These are phyloP conservation scores for Lagopus leucura DNA, from an alignment of 2,113 vertebrate species.

Conservation along the genomic window DNA sequence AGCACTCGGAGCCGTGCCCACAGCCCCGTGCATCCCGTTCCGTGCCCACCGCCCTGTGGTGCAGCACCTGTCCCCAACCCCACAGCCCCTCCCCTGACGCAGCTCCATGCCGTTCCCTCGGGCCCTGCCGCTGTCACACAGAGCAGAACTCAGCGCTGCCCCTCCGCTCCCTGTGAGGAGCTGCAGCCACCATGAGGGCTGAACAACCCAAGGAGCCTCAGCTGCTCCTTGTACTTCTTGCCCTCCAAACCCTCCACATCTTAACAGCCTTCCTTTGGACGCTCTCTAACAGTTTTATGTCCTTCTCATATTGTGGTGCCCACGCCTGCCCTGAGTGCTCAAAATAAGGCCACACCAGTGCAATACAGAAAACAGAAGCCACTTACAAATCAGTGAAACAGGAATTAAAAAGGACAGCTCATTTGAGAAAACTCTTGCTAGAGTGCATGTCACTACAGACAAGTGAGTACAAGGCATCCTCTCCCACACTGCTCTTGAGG, in stretches of 20 bases:
- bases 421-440: background rate
- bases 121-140: no score
- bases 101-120: no score
- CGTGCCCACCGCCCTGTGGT: background rate
- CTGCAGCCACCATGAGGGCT: background rate
- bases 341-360: background rate
- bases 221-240: background rate
- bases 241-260: background rate
- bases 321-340: background rate
- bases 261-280: background rate
- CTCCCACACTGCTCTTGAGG: background rate
- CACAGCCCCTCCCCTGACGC: no score
- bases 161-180: no score
- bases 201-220: background rate
- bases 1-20: background rate
- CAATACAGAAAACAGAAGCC: background rate
- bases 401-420: background rate
- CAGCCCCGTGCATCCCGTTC: no score
- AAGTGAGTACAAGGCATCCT: background rate
- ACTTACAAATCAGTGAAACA: background rate
- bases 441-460: background rate
- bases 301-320: background rate
- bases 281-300: background rate
- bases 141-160: no score
- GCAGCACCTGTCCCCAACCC: no score